Evolutionary conservation across 2,113 vertebrate species (phyloP).

Genomic region (Vicugna pacos): DNA sequence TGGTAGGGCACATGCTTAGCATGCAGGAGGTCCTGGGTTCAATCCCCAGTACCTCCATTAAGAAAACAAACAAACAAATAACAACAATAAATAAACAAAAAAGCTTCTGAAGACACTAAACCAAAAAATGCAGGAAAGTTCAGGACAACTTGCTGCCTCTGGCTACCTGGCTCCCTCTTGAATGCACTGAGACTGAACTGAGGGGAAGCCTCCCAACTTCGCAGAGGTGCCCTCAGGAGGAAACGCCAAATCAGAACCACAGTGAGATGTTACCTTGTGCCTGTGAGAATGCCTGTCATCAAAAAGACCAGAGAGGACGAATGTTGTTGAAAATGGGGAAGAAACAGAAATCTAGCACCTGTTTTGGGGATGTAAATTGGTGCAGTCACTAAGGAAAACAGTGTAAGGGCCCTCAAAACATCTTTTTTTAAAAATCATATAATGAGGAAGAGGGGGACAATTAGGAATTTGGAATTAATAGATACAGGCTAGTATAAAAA

Average conservation of each 20-base stretch:
- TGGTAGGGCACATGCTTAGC: too few species aligned
- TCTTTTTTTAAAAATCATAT: background rate
- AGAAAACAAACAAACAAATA: background rate
- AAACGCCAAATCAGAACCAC: background rate
- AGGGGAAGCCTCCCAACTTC: background rate
- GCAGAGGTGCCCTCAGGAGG: background rate
- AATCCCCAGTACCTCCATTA: too few species aligned
- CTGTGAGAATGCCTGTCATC: background rate
- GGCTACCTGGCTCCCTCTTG: background rate
- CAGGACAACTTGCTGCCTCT: background rate
- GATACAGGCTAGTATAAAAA: too few species aligned
- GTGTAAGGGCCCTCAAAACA: background rate
- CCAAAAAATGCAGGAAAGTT: background rate
- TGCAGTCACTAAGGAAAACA: background rate
- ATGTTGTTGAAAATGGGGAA: background rate
- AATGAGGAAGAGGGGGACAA: too few species aligned
- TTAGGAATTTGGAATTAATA: too few species aligned
- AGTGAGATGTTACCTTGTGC: background rate
- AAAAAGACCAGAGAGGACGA: background rate
- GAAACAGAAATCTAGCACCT: background rate
- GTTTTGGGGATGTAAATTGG: background rate
- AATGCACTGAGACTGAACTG: background rate
- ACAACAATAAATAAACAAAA: too few species aligned
- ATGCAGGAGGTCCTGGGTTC: too few species aligned
- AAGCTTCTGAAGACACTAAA: background rate